Base-by-base conservation (phyloP, 2,113 vertebrate genomes). In the Turdus rufiventris region DNA sequence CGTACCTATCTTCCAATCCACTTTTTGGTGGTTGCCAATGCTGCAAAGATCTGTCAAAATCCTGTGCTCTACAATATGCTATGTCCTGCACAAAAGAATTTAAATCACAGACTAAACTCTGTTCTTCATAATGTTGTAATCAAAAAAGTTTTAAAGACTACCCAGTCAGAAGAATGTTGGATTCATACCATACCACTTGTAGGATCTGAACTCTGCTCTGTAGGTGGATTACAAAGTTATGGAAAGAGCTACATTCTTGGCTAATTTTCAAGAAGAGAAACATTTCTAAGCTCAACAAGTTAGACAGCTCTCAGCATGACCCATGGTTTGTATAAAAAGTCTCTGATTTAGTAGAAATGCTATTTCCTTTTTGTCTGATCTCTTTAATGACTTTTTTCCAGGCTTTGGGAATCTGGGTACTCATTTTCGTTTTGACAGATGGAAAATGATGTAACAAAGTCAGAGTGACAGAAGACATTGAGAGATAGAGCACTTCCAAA, bases 171-270 rank as follows among this genome's bases (percentile, higher is more conserved):
- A 88, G 51, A 95, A 93, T 63, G 53, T 29, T 5, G 1, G 18
- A 67, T 80, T 94, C 61, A 73, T 65, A 88, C 31, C 65, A 62
- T 8, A 76, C 56, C 77, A 80, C 45, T 34, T 75, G 61, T 20
- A 91, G 67, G 58, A 82, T 90, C 70, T 94, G 61, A 94, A 76
- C 36, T 90, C 65, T 72, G 83, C 54, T 93, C 82, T 85, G 71
- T 85, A 94, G 82, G 81, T 94, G 81, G 86, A 94, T 91, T 91
- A 94, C 45, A 62, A 92, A 85, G 81, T 86, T 93, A 91, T 26
- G 73, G 74, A 89, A 89, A 91, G 62, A 95, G 54, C 77, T 89
- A 72, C 70, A 89, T 93, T 93, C 96, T 79, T 96, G 92, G 94
- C 81, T 75, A 73, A 65, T 76, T 92, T 96, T 89, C 88, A 91